Conservation (phyloP, 2,797 vertebrate genomes). For the Dryobates pubescens region DNA sequence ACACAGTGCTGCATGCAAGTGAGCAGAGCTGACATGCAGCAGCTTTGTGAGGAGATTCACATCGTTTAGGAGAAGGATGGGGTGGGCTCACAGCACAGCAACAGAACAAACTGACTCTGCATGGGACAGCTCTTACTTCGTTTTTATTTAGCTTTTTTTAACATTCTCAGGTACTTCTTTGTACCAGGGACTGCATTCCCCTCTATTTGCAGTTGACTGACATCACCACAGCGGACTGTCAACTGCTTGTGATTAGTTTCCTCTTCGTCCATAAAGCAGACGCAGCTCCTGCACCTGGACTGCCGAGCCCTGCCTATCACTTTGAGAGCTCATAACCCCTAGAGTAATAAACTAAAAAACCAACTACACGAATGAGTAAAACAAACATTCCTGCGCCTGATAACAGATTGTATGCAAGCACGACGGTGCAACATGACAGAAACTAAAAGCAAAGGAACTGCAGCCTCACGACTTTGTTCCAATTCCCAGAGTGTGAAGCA, state of each 20-base stretch:
- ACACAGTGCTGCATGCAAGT: fast-evolving
- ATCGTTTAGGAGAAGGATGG: not conserved
- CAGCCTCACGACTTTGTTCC: not conserved
- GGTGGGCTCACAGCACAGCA: not conserved
- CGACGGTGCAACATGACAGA: not conserved
- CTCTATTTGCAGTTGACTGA: not conserved
- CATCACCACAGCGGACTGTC: not conserved
- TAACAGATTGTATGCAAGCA: not conserved
- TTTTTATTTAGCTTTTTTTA: not conserved
- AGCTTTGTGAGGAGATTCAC: not conserved
- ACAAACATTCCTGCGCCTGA: not conserved
- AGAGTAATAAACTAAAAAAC: not conserved
- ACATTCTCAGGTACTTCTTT: too few relatives aligned
- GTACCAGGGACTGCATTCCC: not conserved
- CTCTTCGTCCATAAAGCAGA: not conserved
- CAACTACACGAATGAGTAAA: not conserved
- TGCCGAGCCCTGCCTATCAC: not conserved
- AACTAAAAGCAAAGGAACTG: not conserved
- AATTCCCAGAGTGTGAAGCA: fast-evolving
- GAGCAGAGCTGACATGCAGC: fast-evolving
- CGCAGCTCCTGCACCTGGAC: fast-evolving
- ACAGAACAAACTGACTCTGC: fast-evolving
- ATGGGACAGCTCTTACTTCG: not conserved
- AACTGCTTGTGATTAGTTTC: not conserved
- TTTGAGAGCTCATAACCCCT: not conserved